Evolutionary conservation across 2,113 vertebrate species (phyloP), one percentile per base, ranked within the genome.

Genomic region (Clupea harengus): DNA sequence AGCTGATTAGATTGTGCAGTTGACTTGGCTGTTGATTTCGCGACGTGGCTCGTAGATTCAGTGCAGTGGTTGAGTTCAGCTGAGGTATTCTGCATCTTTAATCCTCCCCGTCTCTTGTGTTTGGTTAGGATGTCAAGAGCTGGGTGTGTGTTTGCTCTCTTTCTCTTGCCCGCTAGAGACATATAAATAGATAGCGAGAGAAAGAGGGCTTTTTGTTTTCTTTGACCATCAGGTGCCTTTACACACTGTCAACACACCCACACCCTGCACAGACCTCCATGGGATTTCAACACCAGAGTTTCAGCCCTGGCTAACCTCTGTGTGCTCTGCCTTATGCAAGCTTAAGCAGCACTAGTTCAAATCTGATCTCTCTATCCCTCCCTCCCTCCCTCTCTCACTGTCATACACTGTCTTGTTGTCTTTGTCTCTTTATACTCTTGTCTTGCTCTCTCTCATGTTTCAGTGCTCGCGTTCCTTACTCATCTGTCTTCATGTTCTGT

Each of bases 211-310:
- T 81, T 60, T 50, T 88, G 4, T 84, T 87, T 32, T 45, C 46
- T 84, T 85, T 88, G 82, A 80, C 82, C 82, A 67, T 52, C 86
- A 87, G 80, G 28, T 75, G 50, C 78, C 80, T 85, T 84, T 82
- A 88, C 85, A 86, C 54, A 78, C 25, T 50, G 78, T 81, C 54
- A 32, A 81, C 18, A 11, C 44, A 67, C 60, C 50, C 83, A 72
- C 54, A 15, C 67, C 67, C 11, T 75, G 13, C 11, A 72, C 28
- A 72, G 64, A 8, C 64, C 64, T 25, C 64, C 25, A 32, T 72
- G 28, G 60, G 67, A 13, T 75, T 75, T 75, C 25, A 75, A 39
- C 67, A 13, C 9, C 25, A 15, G 67, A 39, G 6, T 20, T 57
- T 57, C 18, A 17, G 18, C 2, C 20, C 9, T 8, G 67, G 67